Evolutionary conservation across 2,888 invertebrate species (phyloP).

Genomic region (Congeria kusceri): DNA sequence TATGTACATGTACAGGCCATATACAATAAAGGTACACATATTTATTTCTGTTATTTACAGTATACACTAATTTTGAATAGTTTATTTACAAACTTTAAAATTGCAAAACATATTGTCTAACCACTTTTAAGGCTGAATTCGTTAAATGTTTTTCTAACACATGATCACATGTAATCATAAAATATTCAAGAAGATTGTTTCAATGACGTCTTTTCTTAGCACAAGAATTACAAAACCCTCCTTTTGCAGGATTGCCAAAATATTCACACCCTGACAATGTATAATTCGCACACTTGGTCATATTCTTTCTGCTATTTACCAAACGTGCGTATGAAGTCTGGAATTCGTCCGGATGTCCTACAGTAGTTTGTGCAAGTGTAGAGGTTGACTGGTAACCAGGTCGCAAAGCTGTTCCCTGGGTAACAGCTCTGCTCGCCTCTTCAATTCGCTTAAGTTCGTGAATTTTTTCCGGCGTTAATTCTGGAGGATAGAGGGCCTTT

Average conservation of each 20-base stretch:
- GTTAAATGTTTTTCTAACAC: no score
- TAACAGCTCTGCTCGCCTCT: neutral
- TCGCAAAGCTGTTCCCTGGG: neutral
- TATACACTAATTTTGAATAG: no score
- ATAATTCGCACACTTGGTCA: slow-evolving; percentile 57
- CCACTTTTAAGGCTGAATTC: no score
- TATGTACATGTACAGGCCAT: no score
- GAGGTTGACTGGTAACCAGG: neutral
- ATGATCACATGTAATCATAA: no score
- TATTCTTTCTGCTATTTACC: slow-evolving; percentile 46
- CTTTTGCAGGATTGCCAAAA: slow-evolving; percentile 69
- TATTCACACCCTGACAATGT: slow-evolving; percentile 63
- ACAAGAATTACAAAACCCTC: slow-evolving; percentile 77
- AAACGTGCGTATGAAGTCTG: slow-evolving; percentile 57
- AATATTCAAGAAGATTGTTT: no score
- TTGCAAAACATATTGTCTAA: no score
- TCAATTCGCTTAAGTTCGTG: neutral
- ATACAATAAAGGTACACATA: no score
- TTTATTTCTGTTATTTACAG: no score
- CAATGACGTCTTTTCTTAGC: slow-evolving; percentile 18
- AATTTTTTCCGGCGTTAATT: neutral
- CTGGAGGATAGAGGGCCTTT: slow-evolving; percentile 5
- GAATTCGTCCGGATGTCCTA: slow-evolving; percentile 27
- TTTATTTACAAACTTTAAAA: no score
- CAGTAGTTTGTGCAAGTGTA: neutral